Conservation (phyloP, 1,140 invertebrate genomes). For the Aradophagus sp. region DNA sequence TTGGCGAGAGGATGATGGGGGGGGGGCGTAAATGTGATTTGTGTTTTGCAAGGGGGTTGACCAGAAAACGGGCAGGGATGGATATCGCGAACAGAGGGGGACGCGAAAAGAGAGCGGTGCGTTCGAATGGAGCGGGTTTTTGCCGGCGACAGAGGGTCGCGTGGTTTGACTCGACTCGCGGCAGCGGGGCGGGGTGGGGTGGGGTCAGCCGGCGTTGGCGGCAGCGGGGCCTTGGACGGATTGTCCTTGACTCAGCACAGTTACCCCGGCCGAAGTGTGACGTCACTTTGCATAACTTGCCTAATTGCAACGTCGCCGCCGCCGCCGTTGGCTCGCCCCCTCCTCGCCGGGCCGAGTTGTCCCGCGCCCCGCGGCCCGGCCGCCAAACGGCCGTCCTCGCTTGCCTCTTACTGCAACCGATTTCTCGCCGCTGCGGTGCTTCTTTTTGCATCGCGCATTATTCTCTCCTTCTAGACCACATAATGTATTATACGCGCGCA, state of each 20-base stretch:
- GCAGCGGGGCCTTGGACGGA: slow-evolving; percentile 69
- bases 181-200: slow-evolving; percentile 24
- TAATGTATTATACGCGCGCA: slow-evolving; percentile 39
- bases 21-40: slow-evolving; percentile 38
- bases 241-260: slow-evolving; percentile 76
- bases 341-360: neutral
- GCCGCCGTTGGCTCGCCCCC: slow-evolving; percentile 32
- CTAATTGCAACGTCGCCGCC: slow-evolving; percentile 72
- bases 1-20: slow-evolving; percentile 27
- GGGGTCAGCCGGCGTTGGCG: slow-evolving; percentile 52
- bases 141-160: slow-evolving; percentile 45
- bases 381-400: slow-evolving; percentile 22
- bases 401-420: slow-evolving; percentile 34
- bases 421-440: slow-evolving; percentile 44
- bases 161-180: slow-evolving; percentile 11
- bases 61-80: too few species aligned
- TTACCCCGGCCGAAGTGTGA: slow-evolving; percentile 74
- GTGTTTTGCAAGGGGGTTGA: slow-evolving; percentile 7
- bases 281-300: slow-evolving; percentile 75
- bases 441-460: slow-evolving; percentile 51
- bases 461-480: slow-evolving; percentile 51
- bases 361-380: neutral
- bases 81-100: neutral
- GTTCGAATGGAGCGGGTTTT: slow-evolving; percentile 42
- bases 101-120: slow-evolving; percentile 40